Evolutionary conservation across 2,797 vertebrate genomes (phyloP).

Genomic region (Onychomys leucogaster): DNA sequence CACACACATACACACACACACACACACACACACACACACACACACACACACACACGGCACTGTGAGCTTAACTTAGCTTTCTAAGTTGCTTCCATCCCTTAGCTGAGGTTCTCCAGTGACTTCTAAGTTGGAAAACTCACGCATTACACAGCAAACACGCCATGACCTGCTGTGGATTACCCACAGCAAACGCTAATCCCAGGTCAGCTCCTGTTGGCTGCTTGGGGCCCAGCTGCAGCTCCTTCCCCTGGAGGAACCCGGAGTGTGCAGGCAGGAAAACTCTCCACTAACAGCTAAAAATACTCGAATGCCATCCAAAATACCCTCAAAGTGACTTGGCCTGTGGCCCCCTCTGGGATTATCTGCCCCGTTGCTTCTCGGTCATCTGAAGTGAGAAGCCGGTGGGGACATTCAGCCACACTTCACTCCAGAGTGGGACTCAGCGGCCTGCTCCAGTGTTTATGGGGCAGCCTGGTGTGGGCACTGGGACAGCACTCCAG

Average conservation of each 20-base stretch:
- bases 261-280: not conserved
- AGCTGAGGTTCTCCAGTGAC: slow-evolving; percentile 15
- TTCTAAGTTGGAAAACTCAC: not conserved
- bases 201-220: not conserved
- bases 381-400: slow-evolving; percentile 49
- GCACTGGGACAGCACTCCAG: not conserved
- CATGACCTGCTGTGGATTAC: slow-evolving; percentile 2
- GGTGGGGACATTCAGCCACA: not conserved
- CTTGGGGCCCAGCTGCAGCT: not conserved
- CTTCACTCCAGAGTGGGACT: not conserved
- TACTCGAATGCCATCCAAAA: slow-evolving; percentile 43
- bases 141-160: not conserved
- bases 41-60: not conserved
- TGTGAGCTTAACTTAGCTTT: not conserved
- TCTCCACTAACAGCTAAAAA: slow-evolving; percentile 43
- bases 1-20: not conserved
- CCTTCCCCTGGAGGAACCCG: not conserved
- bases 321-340: slow-evolving; percentile 38
- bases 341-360: not conserved
- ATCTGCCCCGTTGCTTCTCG: not conserved
- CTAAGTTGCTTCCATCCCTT: slow-evolving; percentile 33
- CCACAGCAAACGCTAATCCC: slow-evolving; percentile 44
- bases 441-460: not conserved
- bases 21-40: not conserved
- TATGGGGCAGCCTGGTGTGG: not conserved